Evolutionary conservation across 1,140 invertebrate genomes (phyloP), one percentile per base, ranked within the genome.

Genomic region (Dinoponera quadriceps): DNA sequence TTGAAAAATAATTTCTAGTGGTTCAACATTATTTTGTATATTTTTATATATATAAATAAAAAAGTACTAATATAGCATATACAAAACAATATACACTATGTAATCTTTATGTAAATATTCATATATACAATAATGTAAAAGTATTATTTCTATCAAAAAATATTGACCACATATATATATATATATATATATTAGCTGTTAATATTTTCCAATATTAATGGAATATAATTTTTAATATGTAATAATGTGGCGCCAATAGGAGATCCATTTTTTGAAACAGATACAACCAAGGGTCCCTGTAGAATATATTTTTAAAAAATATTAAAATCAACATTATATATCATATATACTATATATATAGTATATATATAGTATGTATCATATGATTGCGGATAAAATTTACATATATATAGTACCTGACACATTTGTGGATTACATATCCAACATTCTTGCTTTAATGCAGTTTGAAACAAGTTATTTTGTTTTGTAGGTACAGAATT

Each of bases 341-440:
- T 44, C 4, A 33, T 33, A 66, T 49, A n/a, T 63, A 85, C 22
- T 49, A 59, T 29, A 60, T 2, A 44, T 44, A 44, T 9, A 5
- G 38, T 44, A 0, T 44, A 44, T 44, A 44, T 9, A 11, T 2
- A 5, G n/a, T n/a, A n/a, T n/a, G n/a, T n/a, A n/a, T n/a, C n/a
- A n/a, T n/a, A 33, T 33, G 2, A 33, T 33, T 22, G 5, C 22
- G 63, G 33, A n/a, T 38, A 33, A 72, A 77, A 81, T 54, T 71
- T 88, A 54, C 4, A 65, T 65, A 2, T 65, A 82, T 20, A 49
- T 72, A 66, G 3, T 84, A 92, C 91, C 84, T 91, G 81, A 49
- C 55, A 90, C 0, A 75, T 86, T 80, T 93, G 91, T 14, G 91
- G 91, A 90, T 88, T 93, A 57, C 88, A 83, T 65, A 93, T 59